Conservation (phyloP, 2,113 vertebrate species). For the Dissostichus mawsoni region DNA sequence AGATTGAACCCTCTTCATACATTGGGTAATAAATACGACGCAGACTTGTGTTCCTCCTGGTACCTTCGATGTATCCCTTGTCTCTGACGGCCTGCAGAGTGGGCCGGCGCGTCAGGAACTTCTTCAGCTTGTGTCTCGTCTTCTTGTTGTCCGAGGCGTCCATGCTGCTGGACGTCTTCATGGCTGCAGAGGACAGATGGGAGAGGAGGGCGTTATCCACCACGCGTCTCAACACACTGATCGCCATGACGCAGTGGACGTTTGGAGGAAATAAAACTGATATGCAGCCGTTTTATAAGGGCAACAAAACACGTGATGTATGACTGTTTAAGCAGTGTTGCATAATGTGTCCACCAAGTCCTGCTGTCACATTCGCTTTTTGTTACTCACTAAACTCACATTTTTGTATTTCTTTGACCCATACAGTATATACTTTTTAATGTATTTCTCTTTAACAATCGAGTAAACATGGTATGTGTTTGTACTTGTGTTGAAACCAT, state of each 20-base stretch:
- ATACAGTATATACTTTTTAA: too few species aligned
- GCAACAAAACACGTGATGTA: rapidly evolving
- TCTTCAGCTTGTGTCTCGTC: conserved; percentile 94
- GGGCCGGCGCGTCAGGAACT: conserved; percentile 94
- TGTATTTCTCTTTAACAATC: too few species aligned
- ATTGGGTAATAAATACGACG: too few species aligned
- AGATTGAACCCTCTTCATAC: neutral
- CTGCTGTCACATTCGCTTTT: neutral
- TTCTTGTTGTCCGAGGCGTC: conserved; percentile 94
- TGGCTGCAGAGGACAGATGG: conserved; percentile 75
- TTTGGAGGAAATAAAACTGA: neutral
- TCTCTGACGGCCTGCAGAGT: conserved; percentile 95
- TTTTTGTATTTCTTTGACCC: too few species aligned
- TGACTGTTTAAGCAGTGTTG: neutral
- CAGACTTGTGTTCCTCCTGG: neutral
- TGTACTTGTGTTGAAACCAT: neutral
- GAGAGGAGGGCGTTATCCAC: conserved; percentile 31
- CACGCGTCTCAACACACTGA: conserved; percentile 16
- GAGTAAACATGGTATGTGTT: neutral
- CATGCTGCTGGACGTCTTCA: conserved; percentile 88
- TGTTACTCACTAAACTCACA: too few species aligned
- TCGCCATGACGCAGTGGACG: neutral
- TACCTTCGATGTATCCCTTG: conserved; percentile 98
- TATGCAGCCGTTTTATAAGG: conserved; percentile 8
- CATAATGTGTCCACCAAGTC: neutral